Base-by-base conservation (phyloP, 1,140 invertebrate genomes). In the Pogonomyrmex barbatus region DNA sequence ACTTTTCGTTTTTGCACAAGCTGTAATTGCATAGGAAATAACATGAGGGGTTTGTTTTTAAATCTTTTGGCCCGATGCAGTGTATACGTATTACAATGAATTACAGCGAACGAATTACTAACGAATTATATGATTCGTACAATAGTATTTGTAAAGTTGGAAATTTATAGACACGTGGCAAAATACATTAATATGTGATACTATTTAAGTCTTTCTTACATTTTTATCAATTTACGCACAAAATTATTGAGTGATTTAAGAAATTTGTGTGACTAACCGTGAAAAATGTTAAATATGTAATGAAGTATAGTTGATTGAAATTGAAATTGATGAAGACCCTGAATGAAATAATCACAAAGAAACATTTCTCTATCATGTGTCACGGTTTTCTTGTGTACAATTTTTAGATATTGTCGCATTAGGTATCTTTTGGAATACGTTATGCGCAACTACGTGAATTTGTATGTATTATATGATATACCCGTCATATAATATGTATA, bases 191-290 rank as follows among this genome's bases (percentile, higher is more conserved):
- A 42, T 56, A 36, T 56, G 47, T 56, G 45, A 81, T 56, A 81
- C 39, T 45, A 56, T 47, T 81, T 70, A 70, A 70, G 50, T 70
- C 36, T 70, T 81, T 81, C 63, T 81, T 81, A 81, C 36, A 68
- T 81, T 81, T 81, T 70, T 70, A 56, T 70, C 17, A 5, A 70
- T 81, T 81, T 2, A 33, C 10, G 60, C 33, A 79, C 36, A 47
- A 81, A 70, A 56, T 78, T 77, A 24, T 81, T 24, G 39, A 5
- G 50, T n/a, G 5, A 45, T 45, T 39, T 67, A 50, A 50, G 60
- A 39, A 67, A 33, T 33, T 58, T 45, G 12, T 36, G 14, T 56
- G 24, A 36, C 3, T 42, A 33, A 47, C 30, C 10, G 24, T 70
- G 70, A 45, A 2, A 42, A 39, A 24, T 24, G 24, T 24, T 24